These are phyloP conservation scores for Drosophila asahinai DNA, from an alignment of 1,140 invertebrate species.

Conservation along the genomic window DNA sequence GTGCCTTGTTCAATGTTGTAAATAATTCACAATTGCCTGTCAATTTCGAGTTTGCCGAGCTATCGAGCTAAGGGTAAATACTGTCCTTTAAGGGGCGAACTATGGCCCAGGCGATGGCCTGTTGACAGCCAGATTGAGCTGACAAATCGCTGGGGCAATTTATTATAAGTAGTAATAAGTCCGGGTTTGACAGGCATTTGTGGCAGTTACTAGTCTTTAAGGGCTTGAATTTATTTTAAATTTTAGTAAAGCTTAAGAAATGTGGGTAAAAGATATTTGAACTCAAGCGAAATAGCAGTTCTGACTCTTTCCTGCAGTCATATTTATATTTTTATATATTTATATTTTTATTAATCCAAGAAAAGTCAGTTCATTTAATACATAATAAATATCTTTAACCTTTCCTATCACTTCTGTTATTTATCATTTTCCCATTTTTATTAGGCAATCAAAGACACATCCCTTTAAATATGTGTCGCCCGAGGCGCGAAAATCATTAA, in stretches of 20 bases:
- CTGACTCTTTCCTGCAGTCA: too few species aligned
- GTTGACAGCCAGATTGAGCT: slow-evolving; percentile 66
- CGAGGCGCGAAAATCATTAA: slow-evolving; percentile 28
- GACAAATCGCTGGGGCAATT: slow-evolving; percentile 65
- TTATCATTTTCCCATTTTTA: neutral
- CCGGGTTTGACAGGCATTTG: neutral
- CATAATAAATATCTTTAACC: neutral
- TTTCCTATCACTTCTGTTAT: neutral
- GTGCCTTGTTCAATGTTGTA: slow-evolving; percentile 44
- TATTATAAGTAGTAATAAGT: slow-evolving; percentile 36
- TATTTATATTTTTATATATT: too few species aligned
- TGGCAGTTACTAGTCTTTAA: neutral
- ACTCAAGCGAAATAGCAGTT: too few species aligned
- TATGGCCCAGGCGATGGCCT: slow-evolving; percentile 16
- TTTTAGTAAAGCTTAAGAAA: too few species aligned
- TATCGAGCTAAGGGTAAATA: slow-evolving; percentile 5
- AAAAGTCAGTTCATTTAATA: neutral
- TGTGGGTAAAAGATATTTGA: neutral
- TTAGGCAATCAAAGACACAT: neutral
- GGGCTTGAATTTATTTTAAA: neutral
- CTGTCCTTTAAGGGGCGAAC: slow-evolving; percentile 2
- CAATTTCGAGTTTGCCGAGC: slow-evolving; percentile 37
- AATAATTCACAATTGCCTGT: slow-evolving; percentile 73
- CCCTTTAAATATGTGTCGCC: neutral
- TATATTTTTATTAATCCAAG: neutral